These are phyloP conservation scores for Tonatia bakeri DNA, from an alignment of 2,113 vertebrate genomes.

Conservation along the genomic window DNA sequence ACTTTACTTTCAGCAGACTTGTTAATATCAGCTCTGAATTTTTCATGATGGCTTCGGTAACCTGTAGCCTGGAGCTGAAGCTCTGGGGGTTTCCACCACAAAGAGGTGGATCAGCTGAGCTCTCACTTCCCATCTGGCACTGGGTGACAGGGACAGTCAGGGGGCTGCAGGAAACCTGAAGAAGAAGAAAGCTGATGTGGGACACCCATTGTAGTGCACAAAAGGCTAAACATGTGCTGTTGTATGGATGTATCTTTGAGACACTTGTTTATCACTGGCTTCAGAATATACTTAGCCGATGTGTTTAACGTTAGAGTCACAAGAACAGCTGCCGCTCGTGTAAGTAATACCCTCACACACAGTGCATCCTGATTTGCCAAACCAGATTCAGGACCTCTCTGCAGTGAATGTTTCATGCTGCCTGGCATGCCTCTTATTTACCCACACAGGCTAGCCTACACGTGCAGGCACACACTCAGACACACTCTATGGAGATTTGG, in stretches of 20 bases:
- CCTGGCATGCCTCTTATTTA: conserved; percentile 12
- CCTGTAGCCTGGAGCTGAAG: conserved; percentile 86
- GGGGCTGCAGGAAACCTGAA: conserved; percentile 87
- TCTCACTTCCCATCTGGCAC: conserved; percentile 99
- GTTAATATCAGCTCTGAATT: conserved; percentile 93
- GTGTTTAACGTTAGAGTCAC: conserved; percentile 80
- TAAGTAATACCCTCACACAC: conserved; percentile 77
- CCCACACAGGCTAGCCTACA: conserved; percentile 9
- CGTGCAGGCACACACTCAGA: conserved; percentile 36
- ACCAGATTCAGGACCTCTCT: conserved; percentile 40
- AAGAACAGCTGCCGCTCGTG: conserved; percentile 82
- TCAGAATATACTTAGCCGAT: conserved; percentile 80
- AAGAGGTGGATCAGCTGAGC: conserved; percentile 96
- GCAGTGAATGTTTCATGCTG: conserved; percentile 43
- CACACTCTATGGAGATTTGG: neutral
- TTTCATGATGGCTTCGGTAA: conserved; percentile 93
- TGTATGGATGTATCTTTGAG: conserved; percentile 80
- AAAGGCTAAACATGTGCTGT: conserved; percentile 85
- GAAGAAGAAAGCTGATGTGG: conserved; percentile 84
- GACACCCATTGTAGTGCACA: conserved; percentile 84
- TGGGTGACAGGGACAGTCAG: conserved; percentile 89
- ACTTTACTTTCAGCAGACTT: conserved; percentile 87
- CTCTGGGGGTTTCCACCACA: conserved; percentile 96
- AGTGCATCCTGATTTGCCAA: conserved; percentile 71
- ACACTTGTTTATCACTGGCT: conserved; percentile 84